Conservation (phyloP, 2,888 invertebrate species). For the Teinopalpus imperialis region DNA sequence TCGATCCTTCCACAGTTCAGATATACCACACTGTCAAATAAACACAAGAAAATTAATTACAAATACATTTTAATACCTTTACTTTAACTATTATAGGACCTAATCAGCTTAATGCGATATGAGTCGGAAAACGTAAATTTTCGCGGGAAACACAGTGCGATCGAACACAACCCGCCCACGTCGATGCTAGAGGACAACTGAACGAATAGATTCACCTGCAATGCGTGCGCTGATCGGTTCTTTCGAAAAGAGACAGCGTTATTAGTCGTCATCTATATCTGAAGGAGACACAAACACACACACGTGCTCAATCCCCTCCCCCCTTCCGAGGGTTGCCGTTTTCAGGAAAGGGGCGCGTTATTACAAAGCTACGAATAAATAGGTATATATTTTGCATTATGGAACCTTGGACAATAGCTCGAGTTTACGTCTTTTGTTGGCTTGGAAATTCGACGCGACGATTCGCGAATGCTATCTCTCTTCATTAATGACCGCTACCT, state of each 20-base stretch:
- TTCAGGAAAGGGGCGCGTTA: conserved; percentile 71
- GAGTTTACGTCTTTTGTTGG: conserved; percentile 60
- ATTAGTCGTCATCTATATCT: conserved; percentile 28
- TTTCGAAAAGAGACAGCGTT: conserved; percentile 44
- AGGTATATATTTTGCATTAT: conserved; percentile 68
- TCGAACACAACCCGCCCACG: conserved; percentile 56
- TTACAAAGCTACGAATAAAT: conserved; percentile 69
- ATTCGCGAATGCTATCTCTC: conserved; percentile 44
- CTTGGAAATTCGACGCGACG: conserved; percentile 50
- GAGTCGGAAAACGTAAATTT: conserved; percentile 57
- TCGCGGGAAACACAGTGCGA: conserved; percentile 64
- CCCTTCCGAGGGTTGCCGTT: conserved; percentile 60
- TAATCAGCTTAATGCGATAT: background rate
- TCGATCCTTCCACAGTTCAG: conserved; percentile 3
- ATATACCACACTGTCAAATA: conserved; percentile 10
- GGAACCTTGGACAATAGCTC: conserved; percentile 56
- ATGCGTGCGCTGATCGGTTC: conserved; percentile 75
- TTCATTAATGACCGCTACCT: conserved; percentile 44
- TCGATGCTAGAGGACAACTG: conserved; percentile 60
- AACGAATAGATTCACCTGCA: conserved; percentile 69
- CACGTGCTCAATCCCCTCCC: conserved; percentile 67
- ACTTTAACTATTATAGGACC: background rate
- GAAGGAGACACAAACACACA: conserved; percentile 49
- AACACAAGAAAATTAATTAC: conserved; percentile 1
- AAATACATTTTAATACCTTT: conserved; percentile 4